Base-by-base conservation (phyloP, 2,888 invertebrate species). In the Chorisops tibialis region DNA sequence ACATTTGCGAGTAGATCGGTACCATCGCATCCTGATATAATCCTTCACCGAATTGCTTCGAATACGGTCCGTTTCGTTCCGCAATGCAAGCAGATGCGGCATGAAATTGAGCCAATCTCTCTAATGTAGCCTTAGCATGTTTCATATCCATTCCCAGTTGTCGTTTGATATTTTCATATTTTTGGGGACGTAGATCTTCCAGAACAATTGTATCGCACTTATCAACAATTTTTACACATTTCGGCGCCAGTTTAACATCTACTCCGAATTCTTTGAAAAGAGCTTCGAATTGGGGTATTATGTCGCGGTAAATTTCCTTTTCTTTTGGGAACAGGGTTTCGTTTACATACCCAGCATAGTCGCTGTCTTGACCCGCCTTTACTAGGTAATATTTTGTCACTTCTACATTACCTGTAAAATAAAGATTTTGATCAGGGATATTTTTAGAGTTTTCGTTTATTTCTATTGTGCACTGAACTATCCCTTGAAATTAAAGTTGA, bases 181-280 rank as follows among this genome's bases (percentile, higher is more conserved):
- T 73, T 16, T 69, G 70, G 2, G 68, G 69, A n/a, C 67, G 64
- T 9, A 77, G 62, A 65, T 77, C 77, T 50, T 77, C 77, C 11
- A 76, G 56, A 2, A 75, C 66, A 11, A 75, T 74, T 12, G 72
- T 73, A 1, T 67, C 61, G 5, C 71, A 70, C 0, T 70, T 67
- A 0, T 66, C 67, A 1, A 70, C 71, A 2, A 70, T 19, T 21
- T 61, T 68, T 11, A 71, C 63, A 59, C 71, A 76, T 48, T 71
- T 73, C 4, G 78, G 75, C 1, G 73, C 70, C 24, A 77, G 71
- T 58, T 68, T 70, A 0, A 74, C 67, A 6, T 67, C 30, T 16
- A 69, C 70, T 14, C 70, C 72, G 5, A 62, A 67, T 2, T 71
- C 65, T 19, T 69, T 69, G 61, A 74, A 78, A 1, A 77, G 67